A percentile compares a stretch with the other conserved stretches of the same genome.
Evolutionary conservation across 2,797 vertebrate genomes (phyloP).

Genomic region (Cossypha polioptera): DNA sequence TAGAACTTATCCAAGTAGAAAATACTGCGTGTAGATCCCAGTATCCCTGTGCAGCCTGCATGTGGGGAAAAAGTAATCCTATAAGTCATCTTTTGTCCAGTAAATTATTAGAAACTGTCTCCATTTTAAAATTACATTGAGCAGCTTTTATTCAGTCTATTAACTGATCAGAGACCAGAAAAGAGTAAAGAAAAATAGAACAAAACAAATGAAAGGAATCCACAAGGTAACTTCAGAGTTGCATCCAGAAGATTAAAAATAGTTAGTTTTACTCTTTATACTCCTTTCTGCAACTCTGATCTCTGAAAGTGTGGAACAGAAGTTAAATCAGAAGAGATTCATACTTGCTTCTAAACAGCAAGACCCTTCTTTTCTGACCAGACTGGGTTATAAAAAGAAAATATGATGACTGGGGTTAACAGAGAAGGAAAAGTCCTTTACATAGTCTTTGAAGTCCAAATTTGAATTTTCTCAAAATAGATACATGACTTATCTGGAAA

Average conservation of each 20-base stretch:
- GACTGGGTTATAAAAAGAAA: background rate
- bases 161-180: background rate
- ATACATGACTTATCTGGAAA: background rate
- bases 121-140: background rate
- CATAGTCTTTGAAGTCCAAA: background rate
- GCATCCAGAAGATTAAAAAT: background rate
- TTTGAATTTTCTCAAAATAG: background rate
- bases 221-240: background rate
- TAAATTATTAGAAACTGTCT: background rate
- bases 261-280: background rate
- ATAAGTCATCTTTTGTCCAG: background rate
- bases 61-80: background rate
- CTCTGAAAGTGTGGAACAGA: background rate
- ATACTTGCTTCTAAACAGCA: background rate
- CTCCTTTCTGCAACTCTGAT: background rate
- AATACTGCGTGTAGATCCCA: background rate
- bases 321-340: background rate
- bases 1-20: background rate
- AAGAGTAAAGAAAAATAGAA: background rate
- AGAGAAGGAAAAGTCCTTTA: background rate
- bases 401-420: background rate
- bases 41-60: background rate
- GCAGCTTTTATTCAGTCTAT: background rate
- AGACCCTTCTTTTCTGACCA: background rate
- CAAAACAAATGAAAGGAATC: background rate